Base-by-base conservation (phyloP, 30 jellyfish, hydroid and myxozoan genomes). In the Hydra vulgaris region DNA sequence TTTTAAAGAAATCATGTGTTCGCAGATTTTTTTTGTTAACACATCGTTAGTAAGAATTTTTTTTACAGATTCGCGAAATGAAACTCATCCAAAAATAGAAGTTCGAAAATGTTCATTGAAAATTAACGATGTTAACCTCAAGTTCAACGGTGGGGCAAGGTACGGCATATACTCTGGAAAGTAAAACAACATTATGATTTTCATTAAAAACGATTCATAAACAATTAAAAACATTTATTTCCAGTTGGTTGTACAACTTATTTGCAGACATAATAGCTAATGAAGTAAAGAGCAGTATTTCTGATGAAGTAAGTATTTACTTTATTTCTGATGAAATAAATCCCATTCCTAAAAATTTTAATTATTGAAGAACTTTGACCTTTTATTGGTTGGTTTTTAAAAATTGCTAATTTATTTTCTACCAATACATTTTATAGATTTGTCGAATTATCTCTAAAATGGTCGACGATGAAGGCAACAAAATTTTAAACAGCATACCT, bases 141-240 rank as follows among this genome's bases (percentile, higher is more conserved):
- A 82, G 70, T 92, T 92, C 76, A 88, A 79, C 77, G 98, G 98
- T 15, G 98, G 98, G 15, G 98, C 98, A 19, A 92, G 98, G 98
- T 87, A 40, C 15, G 66, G 21, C 27, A n/a, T 68, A 5, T 40
- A 3, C 18, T 5, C 7, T 74, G 20, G 81, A 19, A 21, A 68
- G 27, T 68, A 40, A 40, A 40, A 40, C 61, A 40, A 40, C 8
- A 40, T 40, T 3, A 3, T 40, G 61, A 40, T 40, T 40, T 40
- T 12, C 5, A 12, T 40, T 40, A n/a, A n/a, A n/a, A n/a, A n/a
- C n/a, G n/a, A n/a, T n/a, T 40, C 5, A 12, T 40, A 3, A 40
- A 40, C 5, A 40, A 68, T 1, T 3, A 68, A 68, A 66, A 21
- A 66, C 18, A 8, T 66, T 80, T 1, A 0, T 66, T 80, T 66